A percentile compares a stretch with the other conserved stretches of the same genome.
Evolutionary conservation across 2,797 vertebrate species (phyloP).

Genomic region (Chromis chromis): DNA sequence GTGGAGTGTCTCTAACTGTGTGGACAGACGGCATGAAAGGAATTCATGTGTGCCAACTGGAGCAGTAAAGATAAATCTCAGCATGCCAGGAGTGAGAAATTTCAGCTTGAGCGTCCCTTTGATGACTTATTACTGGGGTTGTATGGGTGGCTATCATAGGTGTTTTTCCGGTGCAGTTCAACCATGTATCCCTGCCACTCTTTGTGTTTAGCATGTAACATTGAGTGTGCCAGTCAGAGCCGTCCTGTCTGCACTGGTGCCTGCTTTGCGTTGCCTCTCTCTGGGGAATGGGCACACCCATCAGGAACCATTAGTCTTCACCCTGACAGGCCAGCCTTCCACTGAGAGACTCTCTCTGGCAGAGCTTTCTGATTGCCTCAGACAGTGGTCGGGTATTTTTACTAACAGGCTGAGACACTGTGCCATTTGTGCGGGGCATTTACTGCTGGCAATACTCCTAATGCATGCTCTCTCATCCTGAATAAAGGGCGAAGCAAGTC

Average conservation of each 20-base stretch:
- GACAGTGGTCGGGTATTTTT: conserved; percentile 65
- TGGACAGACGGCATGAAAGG: conserved; percentile 53
- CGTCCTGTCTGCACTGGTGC: conserved; percentile 56
- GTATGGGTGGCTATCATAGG: conserved; percentile 9
- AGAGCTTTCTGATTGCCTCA: conserved; percentile 66
- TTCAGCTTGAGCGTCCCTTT: conserved; percentile 41
- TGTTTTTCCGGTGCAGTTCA: conserved; percentile 10
- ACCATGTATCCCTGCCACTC: not conserved
- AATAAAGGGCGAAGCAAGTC: conserved; percentile 53
- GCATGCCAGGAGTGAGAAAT: conserved; percentile 41
- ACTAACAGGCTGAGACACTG: conserved; percentile 73
- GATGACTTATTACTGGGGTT: conserved; percentile 54
- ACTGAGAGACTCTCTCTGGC: conserved; percentile 68
- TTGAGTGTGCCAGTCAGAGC: conserved; percentile 44
- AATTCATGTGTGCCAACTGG: conserved; percentile 47
- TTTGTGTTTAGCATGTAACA: conserved; percentile 43
- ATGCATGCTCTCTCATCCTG: conserved; percentile 55
- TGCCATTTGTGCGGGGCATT: conserved; percentile 67
- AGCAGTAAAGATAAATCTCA: conserved; percentile 54
- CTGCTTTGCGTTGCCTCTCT: conserved; percentile 61
- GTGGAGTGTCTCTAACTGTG: conserved; percentile 54
- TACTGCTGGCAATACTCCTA: conserved; percentile 53
- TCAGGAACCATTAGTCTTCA: conserved; percentile 80
- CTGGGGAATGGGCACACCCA: conserved; percentile 71
- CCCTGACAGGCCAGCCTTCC: conserved; percentile 69